Percentiles rank a stretch among this genome's conserved stretches.
These are phyloP conservation scores for Drosophila prosaltans DNA, from an alignment of 1,140 invertebrate species.

Conservation along the genomic window DNA sequence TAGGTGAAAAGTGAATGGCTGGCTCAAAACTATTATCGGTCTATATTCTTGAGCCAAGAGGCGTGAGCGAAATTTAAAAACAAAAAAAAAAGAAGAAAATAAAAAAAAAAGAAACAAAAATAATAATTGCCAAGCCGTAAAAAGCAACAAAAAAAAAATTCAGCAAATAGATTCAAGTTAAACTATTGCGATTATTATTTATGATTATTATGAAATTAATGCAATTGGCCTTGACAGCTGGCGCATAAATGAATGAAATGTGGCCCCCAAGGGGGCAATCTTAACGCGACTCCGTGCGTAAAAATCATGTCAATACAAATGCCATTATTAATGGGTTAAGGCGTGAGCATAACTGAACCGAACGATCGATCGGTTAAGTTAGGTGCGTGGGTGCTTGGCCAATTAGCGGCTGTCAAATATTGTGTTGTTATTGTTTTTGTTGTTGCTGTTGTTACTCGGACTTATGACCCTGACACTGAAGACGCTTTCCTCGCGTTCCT, in stretches of 20 bases:
- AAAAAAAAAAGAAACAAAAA: constrained; percentile 19
- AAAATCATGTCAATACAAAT: constrained; percentile 74
- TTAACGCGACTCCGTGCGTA: constrained; percentile 63
- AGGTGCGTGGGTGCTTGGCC: constrained; percentile 58
- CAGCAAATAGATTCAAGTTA: constrained; percentile 31
- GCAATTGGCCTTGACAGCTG: constrained; percentile 69
- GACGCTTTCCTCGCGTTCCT: constrained; percentile 5
- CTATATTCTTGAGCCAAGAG: constrained; percentile 29
- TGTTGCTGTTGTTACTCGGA: background rate
- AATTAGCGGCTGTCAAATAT: constrained; percentile 77
- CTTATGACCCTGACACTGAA: constrained; percentile 55
- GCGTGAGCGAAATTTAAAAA: constrained; percentile 63
- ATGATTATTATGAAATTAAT: constrained; percentile 71
- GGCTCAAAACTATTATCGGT: constrained; percentile 59
- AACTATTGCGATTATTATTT: constrained; percentile 45
- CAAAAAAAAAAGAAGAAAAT: background rate
- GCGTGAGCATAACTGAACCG: constrained; percentile 41
- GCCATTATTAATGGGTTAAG: constrained; percentile 67
- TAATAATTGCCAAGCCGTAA: background rate
- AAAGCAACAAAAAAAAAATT: constrained; percentile 31
- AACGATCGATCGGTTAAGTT: background rate
- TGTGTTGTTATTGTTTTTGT: constrained; percentile 56
- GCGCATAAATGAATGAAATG: constrained; percentile 43
- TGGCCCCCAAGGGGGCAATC: constrained; percentile 23
- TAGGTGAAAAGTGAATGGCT: constrained; percentile 79